Evolutionary conservation across 2,113 vertebrate genomes (phyloP), one percentile per base, ranked within the genome.

Genomic region (Lathamus discolor): DNA sequence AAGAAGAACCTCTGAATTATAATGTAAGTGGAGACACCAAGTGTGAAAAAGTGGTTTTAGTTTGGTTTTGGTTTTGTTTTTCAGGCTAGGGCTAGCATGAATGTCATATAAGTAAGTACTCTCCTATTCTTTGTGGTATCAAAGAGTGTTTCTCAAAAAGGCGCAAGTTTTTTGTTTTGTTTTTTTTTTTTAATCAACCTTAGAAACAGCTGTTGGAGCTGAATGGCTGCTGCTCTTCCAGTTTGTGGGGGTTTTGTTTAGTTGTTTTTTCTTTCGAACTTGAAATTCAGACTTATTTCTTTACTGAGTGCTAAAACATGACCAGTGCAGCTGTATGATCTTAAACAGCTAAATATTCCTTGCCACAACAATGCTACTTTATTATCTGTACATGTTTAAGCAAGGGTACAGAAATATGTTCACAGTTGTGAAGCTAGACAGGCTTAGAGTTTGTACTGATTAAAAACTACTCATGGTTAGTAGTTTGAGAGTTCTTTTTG

Each of bases 1-100:
- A 80, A 74, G 77, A 87, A 49, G 77, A 49, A 86, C 67, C 24
- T 35, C 86, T 91, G 88, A 91, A 77, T 92, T 86, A 85, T 4
- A 93, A 89, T 11, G 95, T 96, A 93, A 96, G 96, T 96, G 77
- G 81, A 46, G 54, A 82, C 76, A 67, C 49, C 79, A 31, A 14
- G 8, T 37, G n/a, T 29, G 62, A 69, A 91, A 62, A 44, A 24
- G 22, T 35, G 13, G 22, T 10, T 24, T 35, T 59, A 59, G 57
- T 59, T 59, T 35, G 57, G 29, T 43, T 44, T 23, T 7, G 20
- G 15, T 35, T 31, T 24, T 74, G 55, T 55, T 44, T 28, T 77
- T 69, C 69, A 90, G 61, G 49, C 76, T 5, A 76, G 33, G 63
- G 43, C n/a, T 90, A 25, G 61, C 57, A 48, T 46, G 25, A 70